A percentile compares a stretch with the other conserved stretches of the same genome.
Conservation (phyloP, 2,113 vertebrate genomes). For the Sterna hirundo region DNA sequence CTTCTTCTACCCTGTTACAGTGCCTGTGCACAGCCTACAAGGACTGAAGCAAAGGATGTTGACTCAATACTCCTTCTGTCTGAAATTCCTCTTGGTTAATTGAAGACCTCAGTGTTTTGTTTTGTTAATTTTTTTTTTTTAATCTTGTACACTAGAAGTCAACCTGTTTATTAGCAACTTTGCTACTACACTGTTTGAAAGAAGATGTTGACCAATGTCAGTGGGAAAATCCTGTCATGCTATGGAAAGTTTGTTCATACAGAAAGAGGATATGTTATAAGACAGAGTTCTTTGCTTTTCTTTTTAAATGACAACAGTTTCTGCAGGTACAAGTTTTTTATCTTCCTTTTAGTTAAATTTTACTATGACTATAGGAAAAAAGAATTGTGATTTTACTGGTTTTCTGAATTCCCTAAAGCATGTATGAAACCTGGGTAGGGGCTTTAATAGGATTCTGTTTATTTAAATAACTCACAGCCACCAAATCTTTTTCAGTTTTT, state of each 20-base stretch:
- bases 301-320: background rate
- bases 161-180: background rate
- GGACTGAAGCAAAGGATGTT: background rate
- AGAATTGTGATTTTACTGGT: background rate
- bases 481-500: background rate
- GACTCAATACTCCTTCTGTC: background rate
- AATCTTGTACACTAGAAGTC: background rate
- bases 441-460: background rate
- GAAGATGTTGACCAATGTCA: background rate
- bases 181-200: background rate
- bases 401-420: background rate
- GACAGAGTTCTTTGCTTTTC: background rate
- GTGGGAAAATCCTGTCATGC: background rate
- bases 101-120: background rate
- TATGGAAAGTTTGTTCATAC: background rate
- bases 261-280: background rate
- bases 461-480: background rate
- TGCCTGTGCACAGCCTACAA: background rate
- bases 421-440: background rate
- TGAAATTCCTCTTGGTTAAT: background rate
- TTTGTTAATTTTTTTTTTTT: background rate
- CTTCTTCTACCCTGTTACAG: background rate
- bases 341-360: background rate
- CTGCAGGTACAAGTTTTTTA: accelerated
- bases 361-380: background rate